Conservation (phyloP, 2,888 invertebrate genomes). For the Proisotoma minuta region DNA sequence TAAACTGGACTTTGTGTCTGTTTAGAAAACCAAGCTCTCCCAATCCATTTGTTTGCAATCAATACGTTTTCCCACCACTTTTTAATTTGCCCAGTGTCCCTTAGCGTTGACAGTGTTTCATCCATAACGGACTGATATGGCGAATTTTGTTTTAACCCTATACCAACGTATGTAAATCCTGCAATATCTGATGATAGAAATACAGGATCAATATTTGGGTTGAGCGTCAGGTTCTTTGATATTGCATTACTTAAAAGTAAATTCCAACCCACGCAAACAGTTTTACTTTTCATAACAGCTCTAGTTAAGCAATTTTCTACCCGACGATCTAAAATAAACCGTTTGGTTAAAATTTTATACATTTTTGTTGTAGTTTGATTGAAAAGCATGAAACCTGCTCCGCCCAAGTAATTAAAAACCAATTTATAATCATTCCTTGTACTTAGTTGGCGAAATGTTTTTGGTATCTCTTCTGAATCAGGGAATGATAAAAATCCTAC, state of each 20-base stretch:
- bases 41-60: background rate
- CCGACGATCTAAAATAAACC: background rate
- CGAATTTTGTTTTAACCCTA: background rate
- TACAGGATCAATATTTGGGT: background rate
- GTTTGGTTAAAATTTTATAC: background rate
- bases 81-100: background rate
- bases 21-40: background rate
- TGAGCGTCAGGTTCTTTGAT: constrained; percentile 11
- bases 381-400: constrained; percentile 6
- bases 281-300: constrained; percentile 7
- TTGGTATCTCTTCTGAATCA: constrained; percentile 11
- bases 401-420: constrained; percentile 14
- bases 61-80: background rate
- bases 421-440: constrained; percentile 2
- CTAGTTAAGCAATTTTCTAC: background rate
- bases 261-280: constrained; percentile 14
- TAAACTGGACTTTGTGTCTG: background rate
- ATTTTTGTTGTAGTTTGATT: constrained; percentile 2
- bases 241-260: background rate
- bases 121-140: background rate
- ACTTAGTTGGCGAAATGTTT: constrained; percentile 4
- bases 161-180: background rate
- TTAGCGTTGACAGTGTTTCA: background rate
- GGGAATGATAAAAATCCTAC: constrained; percentile 22
- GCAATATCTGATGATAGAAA: background rate